Conservation (phyloP, 2,113 vertebrate genomes). For the Puffinus mauretanicus region DNA sequence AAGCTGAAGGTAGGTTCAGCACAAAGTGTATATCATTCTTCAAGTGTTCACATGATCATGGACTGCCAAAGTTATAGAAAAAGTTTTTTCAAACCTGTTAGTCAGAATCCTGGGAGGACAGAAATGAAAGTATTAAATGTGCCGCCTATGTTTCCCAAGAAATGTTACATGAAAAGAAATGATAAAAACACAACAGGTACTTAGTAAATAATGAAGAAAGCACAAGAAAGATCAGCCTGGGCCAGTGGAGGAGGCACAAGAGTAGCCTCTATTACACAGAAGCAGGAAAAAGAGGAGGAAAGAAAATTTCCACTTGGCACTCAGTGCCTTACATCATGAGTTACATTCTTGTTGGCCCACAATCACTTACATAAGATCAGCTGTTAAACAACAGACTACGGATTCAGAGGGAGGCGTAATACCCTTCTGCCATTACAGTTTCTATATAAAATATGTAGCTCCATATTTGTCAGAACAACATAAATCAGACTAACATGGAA, state of each 20-base stretch:
- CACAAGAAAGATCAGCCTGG: background rate
- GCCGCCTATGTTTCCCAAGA: background rate
- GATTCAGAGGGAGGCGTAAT: rapidly evolving
- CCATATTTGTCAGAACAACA: background rate
- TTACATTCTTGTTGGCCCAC: background rate
- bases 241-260: background rate
- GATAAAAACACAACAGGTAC: background rate
- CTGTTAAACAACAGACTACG: background rate
- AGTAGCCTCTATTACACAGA: background rate
- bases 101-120: background rate
- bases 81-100: background rate
- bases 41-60: rapidly evolving
- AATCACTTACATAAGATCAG: background rate
- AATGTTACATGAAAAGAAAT: background rate
- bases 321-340: background rate
- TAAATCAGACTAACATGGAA: background rate
- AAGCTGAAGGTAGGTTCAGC: background rate
- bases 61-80: background rate
- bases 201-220: background rate
- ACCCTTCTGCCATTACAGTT: background rate
- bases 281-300: background rate
- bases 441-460: background rate
- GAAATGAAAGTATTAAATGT: background rate
- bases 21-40: background rate
- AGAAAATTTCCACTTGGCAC: background rate